Percentiles rank a stretch among this genome's conserved stretches.
Evolutionary conservation across 2,113 vertebrate genomes (phyloP).

Genomic region (Percina caprodes): DNA sequence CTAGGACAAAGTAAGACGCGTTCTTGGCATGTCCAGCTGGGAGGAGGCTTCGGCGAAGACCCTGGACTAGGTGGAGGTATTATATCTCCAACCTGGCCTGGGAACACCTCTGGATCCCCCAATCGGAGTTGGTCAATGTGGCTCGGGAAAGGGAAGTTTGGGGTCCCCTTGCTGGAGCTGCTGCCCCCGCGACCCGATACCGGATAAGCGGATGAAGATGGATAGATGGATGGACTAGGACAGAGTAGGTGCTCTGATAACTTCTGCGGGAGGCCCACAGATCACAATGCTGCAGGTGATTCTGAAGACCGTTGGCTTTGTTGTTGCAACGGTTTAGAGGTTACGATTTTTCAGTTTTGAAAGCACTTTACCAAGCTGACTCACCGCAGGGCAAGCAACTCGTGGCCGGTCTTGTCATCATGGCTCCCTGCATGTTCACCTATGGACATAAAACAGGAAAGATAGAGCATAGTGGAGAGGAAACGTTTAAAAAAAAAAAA

Average conservation of each 20-base stretch:
- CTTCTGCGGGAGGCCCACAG: not conserved
- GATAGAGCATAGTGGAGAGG: not conserved
- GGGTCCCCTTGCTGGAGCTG: no score
- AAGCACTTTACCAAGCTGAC: not conserved
- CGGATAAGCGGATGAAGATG: no score
- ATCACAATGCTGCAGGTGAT: not conserved
- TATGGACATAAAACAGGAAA: constrained; percentile 62
- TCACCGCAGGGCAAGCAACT: constrained; percentile 90
- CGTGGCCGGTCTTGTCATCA: constrained; percentile 86
- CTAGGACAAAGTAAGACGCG: not conserved
- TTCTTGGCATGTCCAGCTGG: no score
- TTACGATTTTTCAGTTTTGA: not conserved
- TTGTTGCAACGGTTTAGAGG: not conserved
- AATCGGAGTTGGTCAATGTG: no score
- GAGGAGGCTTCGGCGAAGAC: no score
- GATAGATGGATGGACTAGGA: not conserved
- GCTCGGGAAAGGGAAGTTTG: no score
- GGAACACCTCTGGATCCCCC: no score
- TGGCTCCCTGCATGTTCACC: constrained; percentile 85
- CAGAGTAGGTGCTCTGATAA: constrained; percentile 11
- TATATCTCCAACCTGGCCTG: no score
- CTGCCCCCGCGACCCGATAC: no score
- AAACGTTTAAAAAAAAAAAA: not conserved
- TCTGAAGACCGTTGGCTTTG: not conserved
- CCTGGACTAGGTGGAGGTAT: no score